phyloP scores from a whole-genome alignment of 2,113 vertebrate species.

The Acanthisitta chloris region DNA sequence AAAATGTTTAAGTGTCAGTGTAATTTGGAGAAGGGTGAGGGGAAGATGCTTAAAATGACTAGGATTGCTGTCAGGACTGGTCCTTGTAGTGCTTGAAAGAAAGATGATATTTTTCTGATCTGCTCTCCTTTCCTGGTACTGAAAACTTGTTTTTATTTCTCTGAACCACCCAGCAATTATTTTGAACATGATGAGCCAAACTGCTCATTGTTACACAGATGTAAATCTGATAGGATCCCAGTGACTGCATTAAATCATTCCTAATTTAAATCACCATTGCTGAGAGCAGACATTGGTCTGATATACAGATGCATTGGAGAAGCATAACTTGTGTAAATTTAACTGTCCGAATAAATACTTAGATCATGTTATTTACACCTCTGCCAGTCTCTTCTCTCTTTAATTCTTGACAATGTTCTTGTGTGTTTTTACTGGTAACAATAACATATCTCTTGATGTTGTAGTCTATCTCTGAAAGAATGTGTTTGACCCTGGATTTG shows the following conservation, averaged over 20 bases:
- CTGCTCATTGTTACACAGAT: background rate
- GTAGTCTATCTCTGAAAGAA: background rate
- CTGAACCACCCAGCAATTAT: background rate
- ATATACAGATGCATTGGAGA: background rate
- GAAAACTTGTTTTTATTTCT: background rate
- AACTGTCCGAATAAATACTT: constrained; percentile 51
- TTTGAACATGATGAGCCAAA: background rate
- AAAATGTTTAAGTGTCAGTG: background rate
- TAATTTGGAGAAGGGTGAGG: background rate
- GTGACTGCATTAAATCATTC: constrained; percentile 4
- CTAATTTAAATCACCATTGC: constrained; percentile 19
- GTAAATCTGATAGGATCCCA: background rate
- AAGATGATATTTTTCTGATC: background rate
- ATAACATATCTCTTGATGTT: background rate
- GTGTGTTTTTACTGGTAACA: background rate
- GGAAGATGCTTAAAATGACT: background rate
- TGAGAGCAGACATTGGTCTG: background rate
- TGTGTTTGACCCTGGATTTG: background rate
- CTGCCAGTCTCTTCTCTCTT: background rate
- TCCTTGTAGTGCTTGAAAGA: background rate
- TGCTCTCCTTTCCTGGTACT: background rate
- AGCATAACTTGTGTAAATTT: background rate
- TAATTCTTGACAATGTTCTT: background rate
- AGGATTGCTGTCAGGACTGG: background rate
- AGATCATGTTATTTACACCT: background rate